Evolutionary conservation across 1,140 invertebrate genomes (phyloP).

Genomic region (Piezodorus guildinii): DNA sequence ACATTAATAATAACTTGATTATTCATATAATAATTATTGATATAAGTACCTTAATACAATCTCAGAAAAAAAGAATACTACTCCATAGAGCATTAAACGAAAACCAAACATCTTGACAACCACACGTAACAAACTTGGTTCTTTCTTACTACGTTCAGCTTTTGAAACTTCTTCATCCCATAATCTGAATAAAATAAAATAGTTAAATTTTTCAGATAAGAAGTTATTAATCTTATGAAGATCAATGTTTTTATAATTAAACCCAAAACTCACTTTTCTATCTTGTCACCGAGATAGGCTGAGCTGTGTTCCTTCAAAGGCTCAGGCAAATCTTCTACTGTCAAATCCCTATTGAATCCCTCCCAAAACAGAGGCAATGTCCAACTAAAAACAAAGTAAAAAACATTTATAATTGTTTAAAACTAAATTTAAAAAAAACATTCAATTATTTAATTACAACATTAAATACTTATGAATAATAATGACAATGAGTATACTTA

Average conservation of each 20-base stretch:
- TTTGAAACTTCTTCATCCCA: conserved; percentile 30
- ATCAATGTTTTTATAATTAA: background rate
- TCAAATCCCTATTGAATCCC: conserved; percentile 26
- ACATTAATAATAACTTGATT: no score
- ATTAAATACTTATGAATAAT: no score
- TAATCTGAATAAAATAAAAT: conserved; percentile 18
- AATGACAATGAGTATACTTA: no score
- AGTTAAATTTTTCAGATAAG: no score
- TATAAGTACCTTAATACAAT: conserved; percentile 33
- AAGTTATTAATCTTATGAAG: no score
- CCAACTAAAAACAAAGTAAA: conserved; percentile 20
- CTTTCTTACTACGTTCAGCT: conserved; percentile 29
- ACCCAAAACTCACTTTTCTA: conserved; percentile 32
- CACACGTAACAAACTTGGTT: conserved; percentile 42
- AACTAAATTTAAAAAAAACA: no score
- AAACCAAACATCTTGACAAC: conserved; percentile 42
- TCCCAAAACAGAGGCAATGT: conserved; percentile 21
- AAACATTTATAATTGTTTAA: no score
- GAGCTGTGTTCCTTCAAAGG: conserved; percentile 50
- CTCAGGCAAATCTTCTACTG: conserved; percentile 47
- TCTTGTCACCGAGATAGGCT: conserved; percentile 40
- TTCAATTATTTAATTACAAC: no score
- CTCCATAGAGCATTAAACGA: conserved; percentile 38
- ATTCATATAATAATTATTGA: no score
- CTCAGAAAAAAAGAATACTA: conserved; percentile 40